Base-by-base conservation (phyloP, 1,140 invertebrate species). In the Trachelipus rathkii region DNA sequence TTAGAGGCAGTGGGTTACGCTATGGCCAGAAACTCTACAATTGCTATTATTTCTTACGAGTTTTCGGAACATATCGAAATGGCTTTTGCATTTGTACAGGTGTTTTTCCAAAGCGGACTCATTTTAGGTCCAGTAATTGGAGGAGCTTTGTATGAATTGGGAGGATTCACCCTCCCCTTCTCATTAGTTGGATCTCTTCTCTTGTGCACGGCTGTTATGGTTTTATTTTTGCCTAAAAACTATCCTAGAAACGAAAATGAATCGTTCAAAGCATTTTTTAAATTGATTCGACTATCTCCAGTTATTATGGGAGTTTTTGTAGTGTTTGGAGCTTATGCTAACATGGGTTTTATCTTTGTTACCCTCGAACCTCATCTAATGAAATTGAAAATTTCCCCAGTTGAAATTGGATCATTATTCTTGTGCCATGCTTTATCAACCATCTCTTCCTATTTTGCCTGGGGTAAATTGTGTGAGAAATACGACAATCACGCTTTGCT, bases 361-460 rank as follows among this genome's bases (percentile, higher is more conserved):
- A 93, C 92, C 0, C 85, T 95, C 7, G 92, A 94, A 82, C 92
- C 92, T 0, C 92, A 94, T 87, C 84, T 95, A 13, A 83, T 92
- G 79, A 89, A 90, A 85, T 89, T 95, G 82, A 83, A 89, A 13
- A 85, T 95, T 71, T 90, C 82, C n/a, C 92, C 93, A 0, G 88
- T 93, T 11, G 83, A 92, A 8, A 85, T 95, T 44, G 94, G 94
- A 0, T 83, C 94, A 15, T 91, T 95, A 89, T 96, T 96, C 84
- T 89, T 96, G n/a, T 91, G 95, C 60, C 94, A 93, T 82, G 94
- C 93, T 3, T 93, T 91, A 0, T 89, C 91, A 11, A 95, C 95
- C 84, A 93, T 93, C 0, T 60, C 92, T 0, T 91, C 92, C 0
- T 92, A 93, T 0, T 93, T 93, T 0, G 85, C 86, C 10, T 95